These are phyloP conservation scores for Fistularia commersonii DNA, from an alignment of 2,797 vertebrate species.

Conservation along the genomic window DNA sequence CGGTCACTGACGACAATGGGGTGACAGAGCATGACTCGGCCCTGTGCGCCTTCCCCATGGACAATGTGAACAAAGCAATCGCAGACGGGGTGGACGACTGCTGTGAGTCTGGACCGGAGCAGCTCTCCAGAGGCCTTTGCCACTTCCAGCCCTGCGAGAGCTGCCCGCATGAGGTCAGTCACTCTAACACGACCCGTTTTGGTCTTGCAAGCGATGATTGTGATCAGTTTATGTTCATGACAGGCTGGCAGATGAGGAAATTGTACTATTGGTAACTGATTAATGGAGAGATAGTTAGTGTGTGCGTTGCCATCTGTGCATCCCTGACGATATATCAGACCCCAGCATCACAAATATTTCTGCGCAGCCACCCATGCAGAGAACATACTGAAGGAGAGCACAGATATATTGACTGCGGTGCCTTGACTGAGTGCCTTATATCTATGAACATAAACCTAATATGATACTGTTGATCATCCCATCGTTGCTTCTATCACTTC, in stretches of 20 bases:
- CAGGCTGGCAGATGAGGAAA: neutral
- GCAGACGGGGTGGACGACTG: constrained; percentile 81
- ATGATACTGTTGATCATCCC: too few species aligned
- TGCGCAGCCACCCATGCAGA: too few species aligned
- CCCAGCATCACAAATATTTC: too few species aligned
- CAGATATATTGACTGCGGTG: too few species aligned
- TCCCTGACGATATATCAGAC: too few species aligned
- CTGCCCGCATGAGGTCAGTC: constrained; percentile 82
- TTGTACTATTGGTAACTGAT: neutral
- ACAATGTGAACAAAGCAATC: constrained; percentile 79
- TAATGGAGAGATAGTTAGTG: neutral
- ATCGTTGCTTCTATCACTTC: too few species aligned
- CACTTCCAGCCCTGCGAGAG: constrained; percentile 85
- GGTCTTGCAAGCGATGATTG: neutral
- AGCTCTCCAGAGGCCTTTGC: constrained; percentile 80
- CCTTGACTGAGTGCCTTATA: too few species aligned
- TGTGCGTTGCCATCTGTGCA: too few species aligned
- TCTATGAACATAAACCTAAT: too few species aligned
- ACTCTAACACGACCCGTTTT: constrained; percentile 1
- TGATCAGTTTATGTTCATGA: neutral
- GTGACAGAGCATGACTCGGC: constrained; percentile 74
- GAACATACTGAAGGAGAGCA: too few species aligned
- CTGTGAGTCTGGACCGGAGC: constrained; percentile 71
- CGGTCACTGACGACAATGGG: constrained; percentile 65
- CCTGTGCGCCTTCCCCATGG: constrained; percentile 87